Base-by-base conservation (phyloP, 1,140 invertebrate species). In the Pseudachorutes palmiensis region DNA sequence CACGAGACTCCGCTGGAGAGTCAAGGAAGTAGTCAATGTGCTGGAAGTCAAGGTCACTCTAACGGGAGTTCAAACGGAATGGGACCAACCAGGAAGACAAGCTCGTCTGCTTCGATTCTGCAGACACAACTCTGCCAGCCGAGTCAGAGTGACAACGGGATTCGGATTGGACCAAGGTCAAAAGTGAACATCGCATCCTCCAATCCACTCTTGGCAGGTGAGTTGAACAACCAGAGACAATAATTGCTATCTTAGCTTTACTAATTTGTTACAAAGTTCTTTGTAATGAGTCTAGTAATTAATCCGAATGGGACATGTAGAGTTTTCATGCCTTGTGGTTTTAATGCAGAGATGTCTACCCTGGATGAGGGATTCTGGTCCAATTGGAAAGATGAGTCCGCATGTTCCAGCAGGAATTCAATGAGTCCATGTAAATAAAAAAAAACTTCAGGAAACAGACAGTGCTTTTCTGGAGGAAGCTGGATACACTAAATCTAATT, bases 121-220 rank as follows among this genome's bases (percentile, higher is more conserved):
- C 70, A 71, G 59, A 70, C 45, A 67, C 70, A 71, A 57, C 51
- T 74, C n/a, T 71, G 72, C 60, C 66, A 71, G 48, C 70, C 66
- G 32, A 67, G 69, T 60, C 51, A 68, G 65, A 65, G 62, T 33
- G 58, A 68, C 41, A 67, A 72, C 59, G 55, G 61, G 33, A 58
- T 45, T 9, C 3, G 41, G 19, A 12, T 19, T 16, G 61, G 24
- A 49, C 66, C 67, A 67, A 61, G 61, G 62, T 69, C 68, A 64
- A 73, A 87, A 87, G 79, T 87, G 75, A 89, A 87, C 65, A 90
- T 91, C 60, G 88, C 88, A 1, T 88, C 88, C 0, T 86, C 87
- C 19, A 91, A 91, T 78, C 89, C 89, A 33, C 80, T 91, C 49
- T 80, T 91, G 68, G 89, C 89, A 76, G 84, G 84, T 85, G 76